phyloP scores from a whole-genome alignment of 2,113 vertebrate species.

The Mus spicilegus region DNA sequence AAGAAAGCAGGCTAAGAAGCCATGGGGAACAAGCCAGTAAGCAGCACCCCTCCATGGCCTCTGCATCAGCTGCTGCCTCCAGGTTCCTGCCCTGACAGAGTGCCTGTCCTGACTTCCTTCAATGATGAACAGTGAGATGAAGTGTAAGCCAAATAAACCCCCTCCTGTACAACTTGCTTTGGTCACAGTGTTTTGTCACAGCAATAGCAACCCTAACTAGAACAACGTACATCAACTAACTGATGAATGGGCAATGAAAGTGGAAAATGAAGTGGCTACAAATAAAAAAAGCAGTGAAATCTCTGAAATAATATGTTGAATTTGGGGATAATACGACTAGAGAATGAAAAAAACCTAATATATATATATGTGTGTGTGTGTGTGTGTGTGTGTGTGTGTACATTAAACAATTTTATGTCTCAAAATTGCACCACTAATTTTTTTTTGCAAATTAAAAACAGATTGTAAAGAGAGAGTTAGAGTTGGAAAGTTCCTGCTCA shows the following conservation, averaged over 20 bases:
- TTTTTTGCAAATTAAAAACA: conserved; percentile 88
- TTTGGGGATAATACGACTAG: conserved; percentile 70
- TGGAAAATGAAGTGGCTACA: background rate
- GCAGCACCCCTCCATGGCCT: background rate
- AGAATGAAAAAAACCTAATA: conserved; percentile 65
- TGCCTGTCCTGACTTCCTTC: background rate
- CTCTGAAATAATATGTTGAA: conserved; percentile 52
- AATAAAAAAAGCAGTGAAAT: conserved; percentile 70
- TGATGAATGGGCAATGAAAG: background rate
- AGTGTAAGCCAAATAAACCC: background rate
- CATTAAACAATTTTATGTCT: conserved; percentile 80
- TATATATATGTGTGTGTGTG: conserved; percentile 63
- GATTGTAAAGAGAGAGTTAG: conserved; percentile 84
- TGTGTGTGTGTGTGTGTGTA: too few relatives aligned
- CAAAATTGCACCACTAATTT: conserved; percentile 84
- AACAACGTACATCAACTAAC: background rate
- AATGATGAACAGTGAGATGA: background rate
- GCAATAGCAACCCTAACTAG: background rate
- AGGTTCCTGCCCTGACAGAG: background rate
- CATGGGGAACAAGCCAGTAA: background rate
- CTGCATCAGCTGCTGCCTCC: background rate
- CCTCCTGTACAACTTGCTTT: background rate
- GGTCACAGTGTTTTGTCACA: background rate
- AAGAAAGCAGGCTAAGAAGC: background rate
- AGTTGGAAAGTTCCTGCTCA: conserved; percentile 87